phyloP scores from a whole-genome alignment of 2,113 vertebrate species.

The Oncorhynchus tshawytscha region DNA sequence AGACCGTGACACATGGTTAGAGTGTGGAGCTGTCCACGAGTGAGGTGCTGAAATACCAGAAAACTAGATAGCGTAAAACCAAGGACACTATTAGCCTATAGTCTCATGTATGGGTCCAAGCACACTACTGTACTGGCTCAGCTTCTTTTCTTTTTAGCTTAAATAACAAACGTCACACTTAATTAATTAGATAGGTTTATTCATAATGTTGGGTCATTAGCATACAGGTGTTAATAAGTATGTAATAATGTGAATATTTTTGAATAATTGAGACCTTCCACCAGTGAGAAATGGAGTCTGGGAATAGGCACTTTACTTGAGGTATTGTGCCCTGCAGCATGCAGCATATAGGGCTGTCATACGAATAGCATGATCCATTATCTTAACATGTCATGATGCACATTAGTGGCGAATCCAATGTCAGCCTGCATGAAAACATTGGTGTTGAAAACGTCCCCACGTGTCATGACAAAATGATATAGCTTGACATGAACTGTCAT shows the following conservation, averaged over 20 bases:
- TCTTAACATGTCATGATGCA: not conserved
- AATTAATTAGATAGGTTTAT: constrained; percentile 25
- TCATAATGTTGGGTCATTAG: constrained; percentile 35
- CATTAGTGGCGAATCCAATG: not conserved
- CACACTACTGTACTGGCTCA: not conserved
- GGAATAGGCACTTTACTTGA: constrained; percentile 31
- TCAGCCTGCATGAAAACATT: too few species aligned
- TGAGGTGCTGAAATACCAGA: not conserved
- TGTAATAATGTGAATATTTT: constrained; percentile 7
- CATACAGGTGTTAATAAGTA: constrained; percentile 23
- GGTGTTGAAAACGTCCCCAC: too few species aligned
- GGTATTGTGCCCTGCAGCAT: constrained; percentile 9
- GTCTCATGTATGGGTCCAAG: not conserved
- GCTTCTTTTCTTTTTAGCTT: not conserved
- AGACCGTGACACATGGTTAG: too few species aligned
- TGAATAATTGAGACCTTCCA: constrained; percentile 1
- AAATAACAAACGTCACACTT: not conserved
- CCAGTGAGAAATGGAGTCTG: constrained; percentile 19
- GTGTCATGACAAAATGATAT: too few species aligned
- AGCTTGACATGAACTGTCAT: too few species aligned
- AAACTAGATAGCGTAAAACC: too few species aligned
- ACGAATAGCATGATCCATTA: not conserved
- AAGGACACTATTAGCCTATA: not conserved
- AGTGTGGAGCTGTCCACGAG: constrained; percentile 1
- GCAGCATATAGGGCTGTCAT: not conserved